These are phyloP conservation scores for Hippocampus kuda DNA, from an alignment of 2,797 vertebrate genomes.

Conservation along the genomic window DNA sequence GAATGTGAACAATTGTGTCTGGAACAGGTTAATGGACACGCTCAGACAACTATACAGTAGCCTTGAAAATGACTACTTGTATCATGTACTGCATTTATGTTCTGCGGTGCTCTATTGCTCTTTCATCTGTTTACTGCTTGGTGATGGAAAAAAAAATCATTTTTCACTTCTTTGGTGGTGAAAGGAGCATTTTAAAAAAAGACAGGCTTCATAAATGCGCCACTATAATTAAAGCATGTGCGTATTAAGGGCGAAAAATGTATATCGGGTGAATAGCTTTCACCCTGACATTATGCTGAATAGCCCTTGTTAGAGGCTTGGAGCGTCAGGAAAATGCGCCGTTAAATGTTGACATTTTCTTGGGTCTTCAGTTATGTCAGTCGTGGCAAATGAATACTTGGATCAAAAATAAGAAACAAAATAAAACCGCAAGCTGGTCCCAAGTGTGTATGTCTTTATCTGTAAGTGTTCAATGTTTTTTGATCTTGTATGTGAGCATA, in stretches of 20 bases:
- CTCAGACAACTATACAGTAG: slow-evolving; percentile 14
- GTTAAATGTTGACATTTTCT: slow-evolving; percentile 6
- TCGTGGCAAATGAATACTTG: not conserved
- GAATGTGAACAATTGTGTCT: slow-evolving; percentile 31
- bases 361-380: not conserved
- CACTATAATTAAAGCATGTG: slow-evolving; percentile 3
- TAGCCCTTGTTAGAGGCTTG: not conserved
- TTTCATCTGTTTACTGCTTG: not conserved
- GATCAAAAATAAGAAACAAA: not conserved
- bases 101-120: not conserved
- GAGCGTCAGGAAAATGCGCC: slow-evolving; percentile 2
- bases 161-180: not conserved
- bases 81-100: slow-evolving; percentile 1
- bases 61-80: slow-evolving; percentile 2
- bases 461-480: not conserved
- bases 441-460: not conserved
- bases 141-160: not conserved
- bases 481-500: not conserved
- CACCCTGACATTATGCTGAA: slow-evolving; percentile 8
- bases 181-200: slow-evolving; percentile 1
- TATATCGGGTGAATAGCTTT: not conserved
- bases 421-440: not conserved
- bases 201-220: not conserved
- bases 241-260: slow-evolving; percentile 1
- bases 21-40: slow-evolving; percentile 22